Conservation (phyloP, 2,113 vertebrate species). For the Centrocercus urophasianus region DNA sequence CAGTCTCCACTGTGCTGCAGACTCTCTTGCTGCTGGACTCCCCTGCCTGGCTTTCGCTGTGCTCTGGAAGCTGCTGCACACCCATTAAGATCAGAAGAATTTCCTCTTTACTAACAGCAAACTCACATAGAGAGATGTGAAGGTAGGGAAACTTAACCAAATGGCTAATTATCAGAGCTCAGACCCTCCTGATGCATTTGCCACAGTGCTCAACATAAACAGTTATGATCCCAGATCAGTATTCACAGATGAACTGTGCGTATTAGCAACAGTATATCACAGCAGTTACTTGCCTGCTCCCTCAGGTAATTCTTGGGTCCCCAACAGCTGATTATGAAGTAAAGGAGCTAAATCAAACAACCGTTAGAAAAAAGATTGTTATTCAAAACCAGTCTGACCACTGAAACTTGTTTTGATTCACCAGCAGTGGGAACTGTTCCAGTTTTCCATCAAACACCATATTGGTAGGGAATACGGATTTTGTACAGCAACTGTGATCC, state of each 20-base stretch:
- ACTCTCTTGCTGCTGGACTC: background rate
- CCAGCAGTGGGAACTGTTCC: background rate
- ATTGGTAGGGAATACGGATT: background rate
- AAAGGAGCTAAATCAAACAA: background rate
- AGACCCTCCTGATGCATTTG: background rate
- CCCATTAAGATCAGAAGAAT: background rate
- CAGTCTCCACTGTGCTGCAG: background rate
- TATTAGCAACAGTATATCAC: background rate
- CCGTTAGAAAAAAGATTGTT: background rate
- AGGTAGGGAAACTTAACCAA: background rate
- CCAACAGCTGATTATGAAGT: too few species aligned
- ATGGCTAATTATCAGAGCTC: background rate
- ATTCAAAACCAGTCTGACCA: background rate
- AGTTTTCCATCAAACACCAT: background rate
- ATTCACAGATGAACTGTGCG: background rate
- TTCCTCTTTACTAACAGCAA: background rate
- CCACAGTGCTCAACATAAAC: background rate
- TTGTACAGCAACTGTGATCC: background rate
- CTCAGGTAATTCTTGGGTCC: background rate
- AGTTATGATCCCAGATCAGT: background rate
- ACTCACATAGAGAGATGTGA: background rate
- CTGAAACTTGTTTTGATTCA: background rate
- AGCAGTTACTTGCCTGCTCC: background rate
- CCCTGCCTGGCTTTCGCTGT: background rate
- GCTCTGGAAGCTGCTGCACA: background rate